Base-by-base conservation (phyloP, 2,888 invertebrate genomes). In the Tridacna gigas region DNA sequence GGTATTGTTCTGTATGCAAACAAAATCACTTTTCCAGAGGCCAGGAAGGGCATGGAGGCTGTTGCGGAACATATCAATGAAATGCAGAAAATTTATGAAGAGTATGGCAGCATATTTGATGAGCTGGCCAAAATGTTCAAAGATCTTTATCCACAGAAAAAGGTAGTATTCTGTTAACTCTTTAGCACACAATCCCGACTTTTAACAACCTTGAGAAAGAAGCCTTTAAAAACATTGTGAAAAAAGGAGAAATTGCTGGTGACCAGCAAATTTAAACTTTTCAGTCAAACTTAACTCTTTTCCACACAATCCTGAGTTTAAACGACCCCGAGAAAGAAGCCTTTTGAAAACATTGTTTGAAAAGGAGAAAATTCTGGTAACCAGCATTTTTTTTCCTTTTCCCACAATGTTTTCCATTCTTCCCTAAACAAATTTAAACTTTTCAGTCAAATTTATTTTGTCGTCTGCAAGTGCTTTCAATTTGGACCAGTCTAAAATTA, bases 31-130 rank as follows among this genome's bases (percentile, higher is more conserved):
- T 15, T 86, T 81, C 15, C 90, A 93, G 93, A 93, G 90, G 93
- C 93, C 5, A 87, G 92, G 63, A 91, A 98, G 95, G 98, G 94
- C 90, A 99, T 99, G 99, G 99, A 99, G 95, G 98, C 98, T 95
- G 99, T 99, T 91, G 99, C 99, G 71, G 99, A 99, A 95, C 99
- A 99, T 96, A 99, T 99, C 94, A 99, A 99, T 96, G 99, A 99
- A 96, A 99, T 99, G 99, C 99, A 99, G 96, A 97, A 99, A 96
- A 99, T 99, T 94, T 99, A 99, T 95, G 99, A 99, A 96, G 99
- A 99, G 96, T 99, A 99, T 95, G 99, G 99, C 93, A 97, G 98
- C 93, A 98, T 99, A 95, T 99, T 99, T 96, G 99, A 99, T 96
- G 98, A 99, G 95, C 96, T 99, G n/a, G 90, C 92, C 48, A 92